phyloP scores from a whole-genome alignment of 2,113 vertebrate species.

The Hipposideros armiger region DNA sequence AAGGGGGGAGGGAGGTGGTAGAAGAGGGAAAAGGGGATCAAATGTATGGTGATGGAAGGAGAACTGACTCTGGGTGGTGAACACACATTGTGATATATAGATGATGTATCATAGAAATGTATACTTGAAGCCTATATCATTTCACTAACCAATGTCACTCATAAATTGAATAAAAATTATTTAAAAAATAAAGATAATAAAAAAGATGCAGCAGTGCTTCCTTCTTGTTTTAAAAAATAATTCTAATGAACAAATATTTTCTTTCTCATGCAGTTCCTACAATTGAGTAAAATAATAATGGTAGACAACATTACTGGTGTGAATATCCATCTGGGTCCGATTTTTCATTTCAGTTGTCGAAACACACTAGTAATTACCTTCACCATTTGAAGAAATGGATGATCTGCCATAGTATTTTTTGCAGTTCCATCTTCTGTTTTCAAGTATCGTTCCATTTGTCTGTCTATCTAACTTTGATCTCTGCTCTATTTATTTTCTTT shows the following conservation, averaged over 20 bases:
- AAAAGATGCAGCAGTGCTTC: neutral
- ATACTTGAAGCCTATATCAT: too few species aligned
- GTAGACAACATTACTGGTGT: neutral
- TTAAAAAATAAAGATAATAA: neutral
- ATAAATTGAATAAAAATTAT: too few species aligned
- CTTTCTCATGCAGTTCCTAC: neutral
- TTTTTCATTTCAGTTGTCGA: constrained; percentile 66
- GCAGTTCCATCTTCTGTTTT: neutral
- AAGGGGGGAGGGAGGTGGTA: too few species aligned
- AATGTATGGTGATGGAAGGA: too few species aligned
- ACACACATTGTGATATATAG: too few species aligned
- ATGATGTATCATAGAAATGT: too few species aligned
- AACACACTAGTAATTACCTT: constrained; percentile 1
- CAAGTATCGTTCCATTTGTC: neutral
- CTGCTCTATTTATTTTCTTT: neutral
- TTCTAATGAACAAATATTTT: neutral
- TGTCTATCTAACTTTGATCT: constrained; percentile 57
- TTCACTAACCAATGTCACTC: too few species aligned
- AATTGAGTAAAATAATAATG: constrained; percentile 10
- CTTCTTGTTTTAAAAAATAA: neutral
- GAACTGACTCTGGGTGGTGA: too few species aligned
- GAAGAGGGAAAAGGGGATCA: too few species aligned
- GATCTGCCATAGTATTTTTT: neutral
- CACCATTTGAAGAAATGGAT: neutral
- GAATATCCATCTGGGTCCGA: neutral